Conservation (phyloP, 2,797 vertebrate genomes). For the Manis crassicaudata region DNA sequence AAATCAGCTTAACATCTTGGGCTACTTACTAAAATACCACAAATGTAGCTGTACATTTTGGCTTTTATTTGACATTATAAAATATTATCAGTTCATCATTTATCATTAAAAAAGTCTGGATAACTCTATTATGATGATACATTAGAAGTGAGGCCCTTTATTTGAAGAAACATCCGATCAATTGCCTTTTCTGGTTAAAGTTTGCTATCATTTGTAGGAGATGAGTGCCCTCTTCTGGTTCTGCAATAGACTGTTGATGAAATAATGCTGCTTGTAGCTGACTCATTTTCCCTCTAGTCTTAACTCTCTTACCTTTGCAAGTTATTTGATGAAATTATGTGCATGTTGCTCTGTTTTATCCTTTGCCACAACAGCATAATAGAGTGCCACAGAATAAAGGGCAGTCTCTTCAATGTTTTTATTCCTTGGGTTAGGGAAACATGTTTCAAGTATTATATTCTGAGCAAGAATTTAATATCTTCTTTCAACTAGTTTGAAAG, state of each 20-base stretch:
- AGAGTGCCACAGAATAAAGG: background rate
- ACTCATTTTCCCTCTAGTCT: background rate
- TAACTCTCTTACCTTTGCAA: background rate
- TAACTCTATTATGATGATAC: background rate
- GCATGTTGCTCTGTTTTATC: background rate
- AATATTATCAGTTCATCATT: background rate
- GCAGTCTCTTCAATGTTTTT: background rate
- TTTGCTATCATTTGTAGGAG: background rate
- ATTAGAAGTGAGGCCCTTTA: background rate
- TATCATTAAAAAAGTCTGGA: background rate
- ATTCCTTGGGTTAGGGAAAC: background rate
- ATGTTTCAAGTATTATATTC: background rate
- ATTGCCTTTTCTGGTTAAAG: background rate
- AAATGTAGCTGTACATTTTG: background rate
- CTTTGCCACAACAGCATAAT: background rate
- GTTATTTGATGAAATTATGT: background rate
- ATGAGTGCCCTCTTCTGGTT: constrained; percentile 50
- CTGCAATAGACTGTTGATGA: background rate
- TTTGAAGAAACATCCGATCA: background rate
- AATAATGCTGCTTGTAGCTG: background rate
- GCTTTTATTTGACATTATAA: background rate
- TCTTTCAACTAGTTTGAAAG: background rate
- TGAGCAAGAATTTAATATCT: background rate
- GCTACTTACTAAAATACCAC: background rate
- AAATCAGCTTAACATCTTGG: background rate